These are phyloP conservation scores for Saccopteryx bilineata DNA, from an alignment of 2,113 vertebrate genomes.

Conservation along the genomic window DNA sequence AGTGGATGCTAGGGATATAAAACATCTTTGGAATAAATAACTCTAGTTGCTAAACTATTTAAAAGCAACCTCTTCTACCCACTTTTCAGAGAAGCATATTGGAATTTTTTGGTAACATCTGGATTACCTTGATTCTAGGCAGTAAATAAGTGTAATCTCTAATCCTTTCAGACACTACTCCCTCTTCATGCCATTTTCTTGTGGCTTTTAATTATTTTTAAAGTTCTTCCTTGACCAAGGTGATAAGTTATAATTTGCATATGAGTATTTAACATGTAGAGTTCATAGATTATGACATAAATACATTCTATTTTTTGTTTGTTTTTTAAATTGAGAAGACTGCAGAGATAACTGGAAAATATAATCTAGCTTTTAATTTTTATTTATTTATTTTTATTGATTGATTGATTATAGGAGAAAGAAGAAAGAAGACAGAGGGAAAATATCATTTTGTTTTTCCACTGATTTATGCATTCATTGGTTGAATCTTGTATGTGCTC, in stretches of 20 bases:
- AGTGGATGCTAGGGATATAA: not conserved
- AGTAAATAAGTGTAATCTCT: not conserved
- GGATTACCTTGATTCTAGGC: not conserved
- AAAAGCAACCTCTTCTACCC: not conserved
- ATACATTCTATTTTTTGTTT: not conserved
- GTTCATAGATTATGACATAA: constrained; percentile 32
- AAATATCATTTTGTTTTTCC: too few relatives aligned
- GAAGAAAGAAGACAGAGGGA: too few relatives aligned
- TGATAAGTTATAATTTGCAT: constrained; percentile 33
- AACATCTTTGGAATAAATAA: not conserved
- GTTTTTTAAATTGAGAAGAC: not conserved
- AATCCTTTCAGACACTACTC: not conserved
- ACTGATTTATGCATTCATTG: too few relatives aligned
- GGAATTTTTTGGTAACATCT: not conserved
- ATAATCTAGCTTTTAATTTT: too few relatives aligned
- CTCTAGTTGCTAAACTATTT: not conserved
- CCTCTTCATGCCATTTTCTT: not conserved
- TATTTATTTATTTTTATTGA: too few relatives aligned
- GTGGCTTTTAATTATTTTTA: not conserved
- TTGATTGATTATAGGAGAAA: too few relatives aligned
- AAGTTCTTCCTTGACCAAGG: not conserved
- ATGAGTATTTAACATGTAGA: not conserved
- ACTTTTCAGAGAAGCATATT: not conserved
- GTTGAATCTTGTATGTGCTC: too few relatives aligned
- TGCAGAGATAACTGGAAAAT: not conserved